Evolutionary conservation across 2,797 vertebrate genomes (phyloP).

Genomic region (Simalia tracyae): DNA sequence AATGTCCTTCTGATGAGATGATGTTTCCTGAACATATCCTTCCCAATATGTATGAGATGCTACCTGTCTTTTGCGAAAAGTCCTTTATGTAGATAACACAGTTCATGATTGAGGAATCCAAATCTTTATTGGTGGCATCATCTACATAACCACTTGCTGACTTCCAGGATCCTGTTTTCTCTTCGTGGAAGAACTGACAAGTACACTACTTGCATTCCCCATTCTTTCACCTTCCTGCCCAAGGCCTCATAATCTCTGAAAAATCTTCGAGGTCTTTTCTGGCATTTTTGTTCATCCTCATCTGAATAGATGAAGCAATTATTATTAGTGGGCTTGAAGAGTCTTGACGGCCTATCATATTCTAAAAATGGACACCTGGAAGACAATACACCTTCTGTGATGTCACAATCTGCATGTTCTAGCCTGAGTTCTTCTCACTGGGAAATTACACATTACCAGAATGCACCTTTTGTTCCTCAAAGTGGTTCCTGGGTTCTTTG

Average conservation of each 20-base stretch:
- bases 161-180: background rate
- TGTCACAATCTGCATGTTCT: background rate
- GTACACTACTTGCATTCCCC: background rate
- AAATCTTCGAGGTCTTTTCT: background rate
- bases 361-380: background rate
- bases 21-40: too few species aligned
- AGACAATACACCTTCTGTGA: background rate
- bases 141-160: background rate
- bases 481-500: background rate
- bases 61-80: too few species aligned
- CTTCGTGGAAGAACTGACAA: background rate
- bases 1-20: too few species aligned
- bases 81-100: too few species aligned
- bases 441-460: background rate
- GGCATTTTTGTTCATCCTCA: background rate
- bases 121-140: too few species aligned
- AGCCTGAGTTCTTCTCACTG: background rate
- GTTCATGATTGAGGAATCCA: too few species aligned
- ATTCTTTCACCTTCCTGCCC: background rate
- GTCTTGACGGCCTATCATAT: background rate
- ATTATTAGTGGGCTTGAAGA: background rate
- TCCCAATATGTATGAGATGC: too few species aligned
- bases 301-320: background rate
- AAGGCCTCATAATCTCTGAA: background rate
- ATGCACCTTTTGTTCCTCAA: background rate